phyloP scores from a whole-genome alignment of 2,888 invertebrate species.

The Lymantria monacha region DNA sequence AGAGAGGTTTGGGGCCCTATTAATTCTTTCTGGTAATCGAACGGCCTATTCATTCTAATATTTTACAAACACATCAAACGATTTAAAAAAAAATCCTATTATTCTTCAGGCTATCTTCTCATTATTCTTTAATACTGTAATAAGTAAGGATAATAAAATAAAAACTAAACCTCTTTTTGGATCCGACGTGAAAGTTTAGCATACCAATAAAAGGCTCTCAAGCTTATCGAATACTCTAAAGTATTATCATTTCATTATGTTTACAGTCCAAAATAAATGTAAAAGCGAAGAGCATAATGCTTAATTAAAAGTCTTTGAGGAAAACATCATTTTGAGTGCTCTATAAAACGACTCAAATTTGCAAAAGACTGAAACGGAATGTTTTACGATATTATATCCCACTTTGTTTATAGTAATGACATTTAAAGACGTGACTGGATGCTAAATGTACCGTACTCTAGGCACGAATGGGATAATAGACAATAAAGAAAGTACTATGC shows the following conservation, averaged over 20 bases:
- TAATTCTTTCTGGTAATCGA: too few species aligned
- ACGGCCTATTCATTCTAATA: too few species aligned
- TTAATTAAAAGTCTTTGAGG: conserved; percentile 1
- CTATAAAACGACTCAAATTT: neutral
- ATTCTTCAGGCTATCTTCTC: too few species aligned
- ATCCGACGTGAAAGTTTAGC: neutral
- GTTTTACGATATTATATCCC: neutral
- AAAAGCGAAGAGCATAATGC: neutral
- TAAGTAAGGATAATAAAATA: too few species aligned
- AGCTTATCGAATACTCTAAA: neutral
- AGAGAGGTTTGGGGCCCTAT: too few species aligned
- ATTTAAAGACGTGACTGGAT: conserved; percentile 56
- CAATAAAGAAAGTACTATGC: neutral
- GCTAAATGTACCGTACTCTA: conserved; percentile 31
- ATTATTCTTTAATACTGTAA: too few species aligned
- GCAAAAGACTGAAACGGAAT: neutral
- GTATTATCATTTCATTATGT: neutral
- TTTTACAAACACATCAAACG: too few species aligned
- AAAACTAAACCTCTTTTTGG: too few species aligned
- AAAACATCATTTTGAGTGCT: neutral
- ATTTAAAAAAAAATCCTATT: too few species aligned
- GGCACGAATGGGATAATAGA: neutral
- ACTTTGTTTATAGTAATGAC: conserved; percentile 47
- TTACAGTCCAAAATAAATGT: neutral
- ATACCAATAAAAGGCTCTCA: neutral